phyloP scores from a whole-genome alignment of 2,113 vertebrate genomes.

The Physeter macrocephalus region DNA sequence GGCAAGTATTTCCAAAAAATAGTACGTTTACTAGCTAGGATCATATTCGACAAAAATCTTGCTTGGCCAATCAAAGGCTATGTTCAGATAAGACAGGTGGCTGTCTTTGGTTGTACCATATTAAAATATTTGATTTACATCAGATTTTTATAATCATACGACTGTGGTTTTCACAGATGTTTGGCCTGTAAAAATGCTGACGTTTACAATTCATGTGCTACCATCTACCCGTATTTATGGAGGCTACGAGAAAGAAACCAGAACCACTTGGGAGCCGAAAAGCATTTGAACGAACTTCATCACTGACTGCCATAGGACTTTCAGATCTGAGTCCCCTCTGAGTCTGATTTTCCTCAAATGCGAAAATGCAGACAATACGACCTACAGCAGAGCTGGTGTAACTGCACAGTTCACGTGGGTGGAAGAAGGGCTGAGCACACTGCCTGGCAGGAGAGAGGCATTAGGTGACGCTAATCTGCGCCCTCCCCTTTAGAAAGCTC shows the following conservation, averaged over 20 bases:
- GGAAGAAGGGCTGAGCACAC: fast-evolving
- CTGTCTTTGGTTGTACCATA: not conserved
- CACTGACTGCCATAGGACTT: fast-evolving
- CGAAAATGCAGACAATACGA: not conserved
- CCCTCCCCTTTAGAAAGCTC: not conserved
- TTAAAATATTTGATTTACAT: not conserved
- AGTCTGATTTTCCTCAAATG: not conserved
- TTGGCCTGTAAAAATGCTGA: not conserved
- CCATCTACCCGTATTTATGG: not conserved
- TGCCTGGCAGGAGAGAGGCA: fast-evolving
- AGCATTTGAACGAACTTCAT: fast-evolving
- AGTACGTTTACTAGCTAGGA: not conserved
- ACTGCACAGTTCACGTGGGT: fast-evolving
- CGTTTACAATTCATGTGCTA: fast-evolving
- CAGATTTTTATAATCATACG: not conserved
- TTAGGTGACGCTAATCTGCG: fast-evolving
- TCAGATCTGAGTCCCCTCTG: not conserved
- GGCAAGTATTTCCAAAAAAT: not conserved
- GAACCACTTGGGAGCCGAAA: fast-evolving
- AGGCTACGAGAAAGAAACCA: not conserved
- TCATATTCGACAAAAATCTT: fast-evolving
- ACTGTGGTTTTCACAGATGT: not conserved
- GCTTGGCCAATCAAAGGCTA: not conserved
- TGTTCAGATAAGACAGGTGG: not conserved
- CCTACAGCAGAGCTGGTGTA: fast-evolving